These are phyloP conservation scores for Athene noctua DNA, from an alignment of 2,113 vertebrate genomes.

Conservation along the genomic window DNA sequence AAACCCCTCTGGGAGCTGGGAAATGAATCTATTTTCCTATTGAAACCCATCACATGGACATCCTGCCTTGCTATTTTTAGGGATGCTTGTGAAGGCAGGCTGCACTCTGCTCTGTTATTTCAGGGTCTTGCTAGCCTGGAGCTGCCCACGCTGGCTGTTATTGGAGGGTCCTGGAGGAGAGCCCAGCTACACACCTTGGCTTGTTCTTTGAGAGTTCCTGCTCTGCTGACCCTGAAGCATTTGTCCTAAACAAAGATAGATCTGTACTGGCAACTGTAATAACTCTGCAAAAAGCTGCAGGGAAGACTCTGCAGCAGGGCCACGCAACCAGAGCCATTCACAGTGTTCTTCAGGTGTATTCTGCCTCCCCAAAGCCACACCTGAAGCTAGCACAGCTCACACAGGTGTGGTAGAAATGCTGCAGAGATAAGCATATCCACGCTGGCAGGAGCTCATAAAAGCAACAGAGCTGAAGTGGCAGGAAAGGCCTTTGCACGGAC, in stretches of 20 bases:
- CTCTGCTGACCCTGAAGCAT: neutral
- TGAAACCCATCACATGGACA: neutral
- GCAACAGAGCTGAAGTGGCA: neutral
- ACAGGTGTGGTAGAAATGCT: neutral
- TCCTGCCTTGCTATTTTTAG: neutral
- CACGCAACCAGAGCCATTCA: neutral
- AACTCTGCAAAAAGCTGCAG: neutral
- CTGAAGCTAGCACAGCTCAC: neutral
- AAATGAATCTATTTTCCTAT: constrained; percentile 17
- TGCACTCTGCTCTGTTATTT: neutral
- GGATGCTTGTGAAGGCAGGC: neutral
- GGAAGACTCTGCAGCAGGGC: neutral
- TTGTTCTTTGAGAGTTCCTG: neutral
- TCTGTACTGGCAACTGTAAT: neutral
- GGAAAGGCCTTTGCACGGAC: neutral
- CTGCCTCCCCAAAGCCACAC: neutral
- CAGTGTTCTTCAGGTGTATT: neutral
- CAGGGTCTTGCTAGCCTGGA: neutral
- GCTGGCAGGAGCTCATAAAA: neutral
- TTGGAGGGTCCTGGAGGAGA: neutral
- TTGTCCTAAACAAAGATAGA: neutral
- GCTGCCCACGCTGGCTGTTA: neutral
- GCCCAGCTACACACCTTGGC: neutral
- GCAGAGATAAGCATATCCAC: neutral
- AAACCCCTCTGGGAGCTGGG: neutral